These are phyloP conservation scores for Aspidiotus destructor DNA, from an alignment of 2,888 invertebrate genomes.

Conservation along the genomic window DNA sequence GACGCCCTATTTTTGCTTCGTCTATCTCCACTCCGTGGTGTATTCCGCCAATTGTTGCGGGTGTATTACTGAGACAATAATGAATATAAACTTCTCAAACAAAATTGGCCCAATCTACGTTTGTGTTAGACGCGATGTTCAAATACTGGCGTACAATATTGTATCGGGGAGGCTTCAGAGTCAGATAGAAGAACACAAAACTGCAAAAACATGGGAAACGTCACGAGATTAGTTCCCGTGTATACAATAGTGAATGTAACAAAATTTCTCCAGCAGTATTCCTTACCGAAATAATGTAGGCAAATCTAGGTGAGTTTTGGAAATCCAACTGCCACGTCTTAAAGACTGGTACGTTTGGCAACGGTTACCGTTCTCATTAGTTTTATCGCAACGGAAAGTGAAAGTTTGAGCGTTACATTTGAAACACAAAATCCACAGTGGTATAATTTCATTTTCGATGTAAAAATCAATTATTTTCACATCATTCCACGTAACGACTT, in stretches of 20 bases:
- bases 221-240: too few species aligned
- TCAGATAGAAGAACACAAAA: neutral
- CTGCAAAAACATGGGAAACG: too few species aligned
- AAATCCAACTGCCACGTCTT: neutral
- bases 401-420: neutral
- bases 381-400: neutral
- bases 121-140: neutral
- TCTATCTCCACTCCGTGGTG: slow-evolving; percentile 5
- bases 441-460: neutral
- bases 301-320: neutral
- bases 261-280: too few species aligned
- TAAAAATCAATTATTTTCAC: neutral
- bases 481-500: too few species aligned
- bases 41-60: neutral
- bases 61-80: neutral
- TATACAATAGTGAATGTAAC: too few species aligned
- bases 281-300: neutral
- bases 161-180: neutral
- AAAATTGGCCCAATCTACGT: slow-evolving; percentile 8
- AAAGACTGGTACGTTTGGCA: neutral
- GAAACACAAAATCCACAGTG: neutral
- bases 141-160: neutral
- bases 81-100: slow-evolving; percentile 5
- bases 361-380: neutral
- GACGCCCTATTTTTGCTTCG: slow-evolving; percentile 8